Conservation (phyloP, 2,888 invertebrate species). For the Megaustenia siamemsis region DNA sequence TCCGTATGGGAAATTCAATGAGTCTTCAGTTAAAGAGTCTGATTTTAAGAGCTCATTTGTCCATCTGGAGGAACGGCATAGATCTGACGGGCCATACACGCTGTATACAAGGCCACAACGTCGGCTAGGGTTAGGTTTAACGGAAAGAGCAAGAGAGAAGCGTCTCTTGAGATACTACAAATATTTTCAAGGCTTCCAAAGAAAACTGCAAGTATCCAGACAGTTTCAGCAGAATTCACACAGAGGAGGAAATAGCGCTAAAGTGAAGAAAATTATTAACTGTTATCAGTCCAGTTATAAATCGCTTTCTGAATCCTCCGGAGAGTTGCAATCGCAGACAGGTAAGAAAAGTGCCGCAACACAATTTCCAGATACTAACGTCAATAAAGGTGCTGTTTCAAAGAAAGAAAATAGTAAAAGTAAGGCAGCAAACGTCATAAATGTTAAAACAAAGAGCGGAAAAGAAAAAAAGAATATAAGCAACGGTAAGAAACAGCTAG, state of each 20-base stretch:
- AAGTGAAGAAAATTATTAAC: neutral
- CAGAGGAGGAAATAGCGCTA: neutral
- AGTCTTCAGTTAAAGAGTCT: neutral
- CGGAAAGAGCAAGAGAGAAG: constrained; percentile 7
- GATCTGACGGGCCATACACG: constrained; percentile 1
- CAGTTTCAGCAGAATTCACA: constrained; percentile 2
- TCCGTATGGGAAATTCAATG: neutral
- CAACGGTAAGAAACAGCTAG: neutral
- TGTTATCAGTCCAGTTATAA: neutral
- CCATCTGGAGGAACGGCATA: neutral
- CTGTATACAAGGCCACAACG: constrained; percentile 8
- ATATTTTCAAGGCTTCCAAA: constrained; percentile 21
- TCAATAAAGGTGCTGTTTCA: neutral
- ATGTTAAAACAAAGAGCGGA: neutral
- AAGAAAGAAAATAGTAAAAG: neutral
- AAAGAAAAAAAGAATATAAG: neutral
- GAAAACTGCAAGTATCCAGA: constrained; percentile 17
- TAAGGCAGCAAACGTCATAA: no score
- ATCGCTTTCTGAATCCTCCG: neutral
- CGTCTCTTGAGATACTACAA: constrained; percentile 12
- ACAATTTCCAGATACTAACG: neutral
- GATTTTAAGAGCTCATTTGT: neutral
- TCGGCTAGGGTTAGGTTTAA: neutral
- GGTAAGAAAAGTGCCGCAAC: neutral
- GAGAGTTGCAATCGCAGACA: no score